phyloP scores from a whole-genome alignment of 2,888 invertebrate species.

The Timema cristinae region DNA sequence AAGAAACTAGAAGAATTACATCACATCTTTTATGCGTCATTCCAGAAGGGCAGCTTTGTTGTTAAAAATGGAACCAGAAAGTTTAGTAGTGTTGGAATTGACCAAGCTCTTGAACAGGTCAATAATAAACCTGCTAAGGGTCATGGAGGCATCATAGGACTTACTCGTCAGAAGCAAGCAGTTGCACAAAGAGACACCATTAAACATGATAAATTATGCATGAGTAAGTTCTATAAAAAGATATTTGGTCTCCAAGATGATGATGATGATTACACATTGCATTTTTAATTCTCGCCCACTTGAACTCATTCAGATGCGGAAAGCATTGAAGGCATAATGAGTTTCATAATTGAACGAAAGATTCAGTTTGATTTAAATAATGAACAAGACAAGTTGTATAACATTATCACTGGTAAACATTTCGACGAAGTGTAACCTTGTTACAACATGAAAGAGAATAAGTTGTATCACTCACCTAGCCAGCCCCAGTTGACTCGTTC shows the following conservation, averaged over 20 bases:
- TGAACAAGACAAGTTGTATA: too few species aligned
- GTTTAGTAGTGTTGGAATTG: background rate
- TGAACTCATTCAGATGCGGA: background rate
- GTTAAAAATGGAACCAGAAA: background rate
- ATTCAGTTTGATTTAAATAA: background rate
- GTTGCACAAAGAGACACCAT: background rate
- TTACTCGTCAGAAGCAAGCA: background rate
- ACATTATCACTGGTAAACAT: too few species aligned
- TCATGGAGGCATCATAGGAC: slow-evolving; percentile 10
- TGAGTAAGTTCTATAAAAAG: background rate
- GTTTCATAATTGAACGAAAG: background rate
- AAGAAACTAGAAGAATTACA: background rate
- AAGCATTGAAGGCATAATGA: background rate
- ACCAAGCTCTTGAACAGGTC: slow-evolving; percentile 6
- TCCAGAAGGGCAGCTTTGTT: background rate
- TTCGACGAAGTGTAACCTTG: too few species aligned
- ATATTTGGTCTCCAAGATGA: background rate
- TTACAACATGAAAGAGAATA: too few species aligned
- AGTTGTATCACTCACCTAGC: too few species aligned
- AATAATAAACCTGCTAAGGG: slow-evolving; percentile 3
- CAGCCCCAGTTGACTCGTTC: too few species aligned
- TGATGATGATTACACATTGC: background rate
- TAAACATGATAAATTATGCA: background rate
- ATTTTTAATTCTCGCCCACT: background rate
- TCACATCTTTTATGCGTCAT: background rate